These are phyloP conservation scores for Gobio gobio DNA, from an alignment of 2,113 vertebrate species.

Conservation along the genomic window DNA sequence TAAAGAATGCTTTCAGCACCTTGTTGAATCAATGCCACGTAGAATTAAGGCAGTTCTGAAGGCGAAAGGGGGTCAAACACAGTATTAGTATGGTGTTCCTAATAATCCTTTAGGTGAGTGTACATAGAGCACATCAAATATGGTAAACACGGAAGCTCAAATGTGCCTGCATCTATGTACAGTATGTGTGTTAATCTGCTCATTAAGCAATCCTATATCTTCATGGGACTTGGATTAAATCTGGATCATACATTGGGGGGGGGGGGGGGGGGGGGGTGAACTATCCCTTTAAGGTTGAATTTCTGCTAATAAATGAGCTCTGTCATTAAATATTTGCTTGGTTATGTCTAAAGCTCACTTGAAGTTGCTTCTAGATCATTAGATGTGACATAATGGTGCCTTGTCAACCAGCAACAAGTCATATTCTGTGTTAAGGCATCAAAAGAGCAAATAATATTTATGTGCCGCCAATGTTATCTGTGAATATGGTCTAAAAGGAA, in stretches of 20 bases:
- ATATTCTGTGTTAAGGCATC: background rate
- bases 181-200: background rate
- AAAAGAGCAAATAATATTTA: background rate
- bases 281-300: background rate
- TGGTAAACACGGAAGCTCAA: background rate
- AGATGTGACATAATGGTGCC: background rate
- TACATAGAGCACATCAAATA: background rate
- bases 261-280: too few relatives aligned
- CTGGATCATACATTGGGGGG: background rate
- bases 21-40: too few relatives aligned
- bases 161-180: background rate
- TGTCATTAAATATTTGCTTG: background rate
- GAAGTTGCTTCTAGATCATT: background rate
- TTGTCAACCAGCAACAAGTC: background rate
- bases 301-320: background rate
- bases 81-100: too few relatives aligned
- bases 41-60: too few relatives aligned
- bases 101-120: too few relatives aligned
- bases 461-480: background rate
- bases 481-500: background rate
- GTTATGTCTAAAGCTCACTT: background rate
- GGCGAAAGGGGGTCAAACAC: too few relatives aligned
- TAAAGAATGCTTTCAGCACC: too few relatives aligned
- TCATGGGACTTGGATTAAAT: background rate
- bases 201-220: background rate